phyloP scores from a whole-genome alignment of 2,888 invertebrate genomes.

The Azorinus chamasolen region DNA sequence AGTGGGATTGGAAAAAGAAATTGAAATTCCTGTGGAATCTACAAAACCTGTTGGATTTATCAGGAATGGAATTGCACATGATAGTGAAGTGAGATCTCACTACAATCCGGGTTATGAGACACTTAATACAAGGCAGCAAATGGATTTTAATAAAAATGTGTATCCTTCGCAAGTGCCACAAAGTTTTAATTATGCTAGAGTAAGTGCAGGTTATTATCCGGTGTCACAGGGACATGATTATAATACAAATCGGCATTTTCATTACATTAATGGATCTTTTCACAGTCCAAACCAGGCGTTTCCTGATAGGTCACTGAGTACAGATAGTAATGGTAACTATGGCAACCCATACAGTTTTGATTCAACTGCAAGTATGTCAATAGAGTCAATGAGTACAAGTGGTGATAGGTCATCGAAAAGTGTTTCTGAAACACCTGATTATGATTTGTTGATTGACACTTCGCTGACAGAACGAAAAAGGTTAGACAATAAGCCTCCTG shows the following conservation, averaged over 20 bases:
- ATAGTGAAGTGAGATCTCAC: slow-evolving; percentile 46
- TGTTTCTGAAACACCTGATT: slow-evolving; percentile 49
- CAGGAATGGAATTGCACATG: slow-evolving; percentile 25
- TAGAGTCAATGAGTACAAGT: slow-evolving; percentile 61
- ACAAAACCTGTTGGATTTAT: slow-evolving; percentile 41
- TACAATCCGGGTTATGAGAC: slow-evolving; percentile 41
- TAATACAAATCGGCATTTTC: slow-evolving; percentile 25
- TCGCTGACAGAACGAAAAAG: slow-evolving; percentile 13
- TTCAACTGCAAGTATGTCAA: slow-evolving; percentile 54
- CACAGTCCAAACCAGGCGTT: slow-evolving; percentile 9
- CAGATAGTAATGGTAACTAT: slow-evolving; percentile 27
- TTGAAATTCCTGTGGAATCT: slow-evolving; percentile 17
- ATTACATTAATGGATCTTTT: slow-evolving; percentile 8
- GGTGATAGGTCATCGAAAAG: slow-evolving; percentile 55
- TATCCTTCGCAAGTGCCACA: no score
- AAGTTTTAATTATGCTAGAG: no score
- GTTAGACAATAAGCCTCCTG: slow-evolving; percentile 28
- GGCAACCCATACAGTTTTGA: slow-evolving; percentile 43
- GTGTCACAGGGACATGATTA: slow-evolving; percentile 9
- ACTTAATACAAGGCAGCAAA: neutral
- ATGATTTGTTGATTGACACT: slow-evolving; percentile 41
- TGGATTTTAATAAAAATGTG: slow-evolving; percentile 38
- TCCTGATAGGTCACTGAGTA: neutral
- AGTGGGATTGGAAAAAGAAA: slow-evolving; percentile 57
- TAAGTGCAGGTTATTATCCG: no score